Percentiles rank a stretch among this genome's conserved stretches.
phyloP scores from a whole-genome alignment of 1,140 invertebrate species.

The Monochamus saltuarius region DNA sequence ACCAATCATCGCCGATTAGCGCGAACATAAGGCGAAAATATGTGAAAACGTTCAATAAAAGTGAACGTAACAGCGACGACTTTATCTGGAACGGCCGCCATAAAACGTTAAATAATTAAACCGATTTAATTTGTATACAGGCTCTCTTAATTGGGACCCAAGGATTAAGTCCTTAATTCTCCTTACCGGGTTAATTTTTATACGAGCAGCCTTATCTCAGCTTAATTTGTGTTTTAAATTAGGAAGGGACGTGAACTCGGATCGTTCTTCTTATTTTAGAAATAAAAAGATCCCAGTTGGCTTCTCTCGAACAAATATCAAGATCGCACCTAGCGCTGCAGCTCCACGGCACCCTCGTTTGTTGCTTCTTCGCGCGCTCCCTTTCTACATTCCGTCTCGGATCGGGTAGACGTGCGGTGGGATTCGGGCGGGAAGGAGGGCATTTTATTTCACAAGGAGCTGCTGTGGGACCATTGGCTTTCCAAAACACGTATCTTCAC shows the following conservation, averaged over 20 bases:
- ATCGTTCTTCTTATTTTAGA: conserved; percentile 16
- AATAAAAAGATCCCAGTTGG: conserved; percentile 8
- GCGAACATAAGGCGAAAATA: too few relatives aligned
- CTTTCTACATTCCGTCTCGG: neutral
- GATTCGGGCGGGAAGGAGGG: conserved; percentile 3
- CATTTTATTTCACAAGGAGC: conserved; percentile 31
- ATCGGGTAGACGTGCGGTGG: neutral
- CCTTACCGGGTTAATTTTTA: conserved; percentile 20
- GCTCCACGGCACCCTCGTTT: neutral
- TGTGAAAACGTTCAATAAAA: too few relatives aligned
- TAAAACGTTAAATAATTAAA: conserved; percentile 8
- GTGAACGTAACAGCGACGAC: conserved; percentile 11
- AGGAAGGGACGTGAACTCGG: conserved; percentile 11
- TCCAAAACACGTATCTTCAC: conserved; percentile 54
- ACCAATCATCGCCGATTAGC: too few relatives aligned
- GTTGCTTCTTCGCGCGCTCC: neutral
- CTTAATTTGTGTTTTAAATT: conserved; percentile 43
- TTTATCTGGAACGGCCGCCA: conserved; percentile 14
- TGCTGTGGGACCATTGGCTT: conserved; percentile 44
- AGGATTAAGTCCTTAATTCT: conserved; percentile 41
- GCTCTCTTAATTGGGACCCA: conserved; percentile 35
- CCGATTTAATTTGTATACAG: conserved; percentile 40
- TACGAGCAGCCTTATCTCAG: conserved; percentile 18
- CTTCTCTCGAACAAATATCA: conserved; percentile 3
- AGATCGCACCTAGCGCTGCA: neutral